Conservation (phyloP, 2,888 invertebrate genomes). For the Suillia variegata region DNA sequence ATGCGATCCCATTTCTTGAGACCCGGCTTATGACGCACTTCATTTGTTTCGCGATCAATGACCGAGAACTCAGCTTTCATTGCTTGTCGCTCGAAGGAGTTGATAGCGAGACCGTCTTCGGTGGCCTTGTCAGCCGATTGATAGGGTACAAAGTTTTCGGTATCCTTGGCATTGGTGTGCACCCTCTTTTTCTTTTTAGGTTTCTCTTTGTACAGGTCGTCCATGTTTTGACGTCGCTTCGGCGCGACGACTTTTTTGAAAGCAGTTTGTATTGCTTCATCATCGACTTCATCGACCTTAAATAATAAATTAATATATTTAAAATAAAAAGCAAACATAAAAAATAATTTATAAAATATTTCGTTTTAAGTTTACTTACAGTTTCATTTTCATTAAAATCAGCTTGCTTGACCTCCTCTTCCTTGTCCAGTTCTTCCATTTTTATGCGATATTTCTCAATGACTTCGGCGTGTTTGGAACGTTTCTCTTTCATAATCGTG, state of each 20-base stretch:
- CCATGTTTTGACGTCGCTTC: constrained; percentile 63
- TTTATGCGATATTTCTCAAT: constrained; percentile 60
- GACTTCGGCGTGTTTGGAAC: constrained; percentile 71
- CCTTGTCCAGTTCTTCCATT: constrained; percentile 50
- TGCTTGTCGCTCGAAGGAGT: constrained; percentile 83
- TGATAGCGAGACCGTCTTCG: constrained; percentile 71
- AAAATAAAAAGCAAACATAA: background rate
- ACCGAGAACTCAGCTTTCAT: constrained; percentile 81
- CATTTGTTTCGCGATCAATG: constrained; percentile 76
- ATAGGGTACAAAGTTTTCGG: constrained; percentile 88
- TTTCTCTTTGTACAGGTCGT: constrained; percentile 66
- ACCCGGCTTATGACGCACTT: constrained; percentile 67
- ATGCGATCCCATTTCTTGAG: constrained; percentile 91
- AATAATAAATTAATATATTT: constrained; percentile 3
- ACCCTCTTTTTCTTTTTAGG: constrained; percentile 65
- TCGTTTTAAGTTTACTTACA: background rate
- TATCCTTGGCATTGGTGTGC: constrained; percentile 64
- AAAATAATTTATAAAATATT: background rate
- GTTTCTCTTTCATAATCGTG: constrained; percentile 86
- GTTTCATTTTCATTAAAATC: constrained; percentile 23
- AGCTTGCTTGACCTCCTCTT: constrained; percentile 40
- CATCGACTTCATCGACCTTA: constrained; percentile 60
- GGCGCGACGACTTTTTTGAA: constrained; percentile 67
- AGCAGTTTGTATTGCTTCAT: constrained; percentile 65
- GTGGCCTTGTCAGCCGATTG: constrained; percentile 82